phyloP scores from a whole-genome alignment of 2,888 invertebrate genomes.

The Apotomis turbidana region DNA sequence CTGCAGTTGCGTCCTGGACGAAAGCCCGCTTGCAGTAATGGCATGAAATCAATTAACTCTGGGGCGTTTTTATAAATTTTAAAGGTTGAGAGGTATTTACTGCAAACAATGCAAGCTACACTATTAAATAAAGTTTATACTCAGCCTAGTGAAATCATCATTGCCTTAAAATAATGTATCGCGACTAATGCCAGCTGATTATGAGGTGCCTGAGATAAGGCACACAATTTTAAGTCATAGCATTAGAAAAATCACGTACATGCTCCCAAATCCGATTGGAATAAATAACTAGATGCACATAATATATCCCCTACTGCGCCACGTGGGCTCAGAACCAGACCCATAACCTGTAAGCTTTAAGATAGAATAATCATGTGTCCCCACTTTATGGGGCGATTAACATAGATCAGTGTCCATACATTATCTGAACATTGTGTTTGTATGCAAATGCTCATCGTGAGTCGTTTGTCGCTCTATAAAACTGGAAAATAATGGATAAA shows the following conservation, averaged over 20 bases:
- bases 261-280: background rate
- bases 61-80: too few relatives aligned
- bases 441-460: constrained; percentile 19
- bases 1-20: too few relatives aligned
- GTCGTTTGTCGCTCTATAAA: constrained; percentile 24
- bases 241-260: background rate
- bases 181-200: too few relatives aligned
- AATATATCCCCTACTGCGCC: background rate
- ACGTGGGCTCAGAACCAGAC: constrained; percentile 18
- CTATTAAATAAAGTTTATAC: too few relatives aligned
- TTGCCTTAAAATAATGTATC: too few relatives aligned
- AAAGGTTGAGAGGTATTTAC: too few relatives aligned
- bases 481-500: constrained; percentile 18
- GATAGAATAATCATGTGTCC: constrained; percentile 30
- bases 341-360: constrained; percentile 23
- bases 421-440: constrained; percentile 16
- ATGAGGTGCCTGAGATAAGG: too few relatives aligned
- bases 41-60: too few relatives aligned
- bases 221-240: too few relatives aligned
- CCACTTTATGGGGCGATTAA: constrained; percentile 22
- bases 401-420: constrained; percentile 31
- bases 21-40: too few relatives aligned
- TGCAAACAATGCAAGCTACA: too few relatives aligned
- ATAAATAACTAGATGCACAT: background rate
- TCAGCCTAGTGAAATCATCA: too few relatives aligned